A percentile compares a stretch with the other conserved stretches of the same genome.
These are phyloP conservation scores for Melanotaenia nigrans DNA, from an alignment of 2,797 vertebrate genomes.

Conservation along the genomic window DNA sequence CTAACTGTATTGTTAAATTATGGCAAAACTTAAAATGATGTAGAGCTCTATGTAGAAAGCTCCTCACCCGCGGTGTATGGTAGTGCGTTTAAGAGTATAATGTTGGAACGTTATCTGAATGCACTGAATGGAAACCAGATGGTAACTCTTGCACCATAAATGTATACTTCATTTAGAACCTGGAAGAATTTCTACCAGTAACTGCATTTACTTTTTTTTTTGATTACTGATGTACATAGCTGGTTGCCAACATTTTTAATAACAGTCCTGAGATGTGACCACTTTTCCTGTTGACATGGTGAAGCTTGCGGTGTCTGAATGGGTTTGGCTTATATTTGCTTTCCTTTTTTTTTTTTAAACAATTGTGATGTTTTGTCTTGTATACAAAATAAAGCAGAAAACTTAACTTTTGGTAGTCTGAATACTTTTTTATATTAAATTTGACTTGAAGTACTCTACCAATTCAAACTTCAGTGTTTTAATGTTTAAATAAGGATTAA, in stretches of 20 bases:
- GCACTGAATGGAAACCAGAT: not conserved
- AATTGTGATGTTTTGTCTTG: slow-evolving; percentile 48
- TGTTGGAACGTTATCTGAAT: slow-evolving; percentile 6
- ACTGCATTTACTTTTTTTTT: not conserved
- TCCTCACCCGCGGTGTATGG: not conserved
- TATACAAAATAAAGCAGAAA: slow-evolving; percentile 61
- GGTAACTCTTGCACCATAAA: not conserved
- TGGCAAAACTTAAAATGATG: not conserved
- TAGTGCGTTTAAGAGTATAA: slow-evolving; percentile 2
- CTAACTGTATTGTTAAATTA: slow-evolving; percentile 15
- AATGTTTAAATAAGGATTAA: not conserved
- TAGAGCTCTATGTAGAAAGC: not conserved
- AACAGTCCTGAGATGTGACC: not conserved
- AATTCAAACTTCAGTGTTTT: not conserved
- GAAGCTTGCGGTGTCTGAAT: slow-evolving; percentile 10
- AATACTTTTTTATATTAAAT: not conserved
- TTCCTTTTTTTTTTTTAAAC: slow-evolving; percentile 6
- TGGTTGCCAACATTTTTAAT: slow-evolving; percentile 39
- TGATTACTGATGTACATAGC: not conserved
- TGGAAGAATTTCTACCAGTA: not conserved
- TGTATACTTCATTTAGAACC: slow-evolving; percentile 2
- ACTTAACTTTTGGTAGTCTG: not conserved
- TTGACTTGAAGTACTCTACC: not conserved
- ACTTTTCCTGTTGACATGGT: slow-evolving; percentile 2
- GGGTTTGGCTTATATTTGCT: slow-evolving; percentile 15